These are phyloP conservation scores for Antennarius maculatus DNA, from an alignment of 2,797 vertebrate genomes.

Conservation along the genomic window DNA sequence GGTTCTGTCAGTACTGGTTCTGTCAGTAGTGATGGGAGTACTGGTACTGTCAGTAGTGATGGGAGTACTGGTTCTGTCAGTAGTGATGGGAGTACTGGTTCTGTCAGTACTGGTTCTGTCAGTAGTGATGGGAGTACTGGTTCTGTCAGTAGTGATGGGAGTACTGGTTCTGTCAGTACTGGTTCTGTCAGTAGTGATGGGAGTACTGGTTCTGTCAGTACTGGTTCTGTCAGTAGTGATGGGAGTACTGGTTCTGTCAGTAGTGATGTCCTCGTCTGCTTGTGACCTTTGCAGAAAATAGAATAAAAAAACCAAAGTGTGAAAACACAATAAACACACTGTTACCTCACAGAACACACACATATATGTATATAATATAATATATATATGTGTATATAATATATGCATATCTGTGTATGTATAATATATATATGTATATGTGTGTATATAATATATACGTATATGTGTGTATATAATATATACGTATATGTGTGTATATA, in stretches of 20 bases:
- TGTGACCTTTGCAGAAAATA: conserved; percentile 13
- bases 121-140: no score
- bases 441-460: neutral
- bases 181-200: no score
- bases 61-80: no score
- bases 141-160: no score
- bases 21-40: neutral
- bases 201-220: no score
- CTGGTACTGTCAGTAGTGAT: no score
- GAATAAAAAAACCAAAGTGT: neutral
- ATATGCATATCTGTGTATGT: neutral
- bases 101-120: no score
- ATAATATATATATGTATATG: neutral
- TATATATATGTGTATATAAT: neutral
- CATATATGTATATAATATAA: neutral
- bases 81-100: no score
- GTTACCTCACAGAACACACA: neutral
- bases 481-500: neutral
- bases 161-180: no score
- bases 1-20: no score
- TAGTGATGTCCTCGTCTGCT: neutral
- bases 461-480: neutral
- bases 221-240: no score
- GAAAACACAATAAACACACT: no score
- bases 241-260: neutral